Evolutionary conservation across 2,888 invertebrate species (phyloP), one percentile per base, ranked within the genome.

Genomic region (Tanypteryx hageni): DNA sequence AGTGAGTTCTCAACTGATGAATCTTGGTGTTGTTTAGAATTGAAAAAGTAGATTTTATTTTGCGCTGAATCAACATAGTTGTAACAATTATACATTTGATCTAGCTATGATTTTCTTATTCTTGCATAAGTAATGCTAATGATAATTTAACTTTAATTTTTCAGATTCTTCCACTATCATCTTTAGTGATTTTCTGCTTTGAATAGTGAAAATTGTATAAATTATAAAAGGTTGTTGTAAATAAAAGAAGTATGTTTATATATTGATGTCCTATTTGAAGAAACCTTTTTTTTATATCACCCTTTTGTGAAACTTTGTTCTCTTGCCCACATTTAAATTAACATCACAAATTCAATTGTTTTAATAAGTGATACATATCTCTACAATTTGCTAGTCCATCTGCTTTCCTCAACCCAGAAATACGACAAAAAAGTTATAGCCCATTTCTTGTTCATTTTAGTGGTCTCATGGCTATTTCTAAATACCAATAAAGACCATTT

Each of bases 221-320:
- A 89, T 89, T 89, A 89, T 89, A 18, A 14, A 89, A 68, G 68
- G 44, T 10, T 68, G 16, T 5, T 89, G 89, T 89, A 89, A 89
- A 89, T 89, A 89, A 89, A 89, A 89, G 27, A 64, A 27, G 16
- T 86, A 59, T 86, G 44, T 89, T 11, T 89, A 89, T 44, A 5
- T 44, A 44, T 44, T 44, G 44, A 44, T 44, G 44, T 3, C 5
- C 44, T 44, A 44, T 44, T 44, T 44, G 44, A 44, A 44, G 44
- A 44, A 44, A 44, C 1, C 1, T 5, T 44, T 44, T 44, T 3
- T 44, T 44, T 44, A 5, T 44, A 44, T 44, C 44, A 44, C 44
- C 44, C 44, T 44, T 44, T 44, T 44, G 44, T 44, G 44, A 44
- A 44, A 44, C 44, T 44, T 44, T 44, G 1, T 44, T 44, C 44